Percentiles rank a stretch among this genome's conserved stretches.
phyloP scores from a whole-genome alignment of 2,797 vertebrate species.

The Enteromius fasciolatus region DNA sequence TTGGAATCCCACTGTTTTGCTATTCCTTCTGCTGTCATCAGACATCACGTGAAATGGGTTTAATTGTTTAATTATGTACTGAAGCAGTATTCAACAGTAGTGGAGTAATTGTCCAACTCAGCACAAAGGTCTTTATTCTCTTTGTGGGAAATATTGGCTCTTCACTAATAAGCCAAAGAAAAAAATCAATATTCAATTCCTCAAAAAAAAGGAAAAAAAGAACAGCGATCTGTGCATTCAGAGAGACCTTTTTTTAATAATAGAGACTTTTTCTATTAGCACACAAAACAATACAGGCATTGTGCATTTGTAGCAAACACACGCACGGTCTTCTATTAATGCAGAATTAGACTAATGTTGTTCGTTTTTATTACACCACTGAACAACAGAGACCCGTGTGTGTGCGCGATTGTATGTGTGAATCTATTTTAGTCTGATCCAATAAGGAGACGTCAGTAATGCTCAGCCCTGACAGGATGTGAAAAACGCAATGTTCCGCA shows the following conservation, averaged over 20 bases:
- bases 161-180: conserved; percentile 47
- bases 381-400: conserved; percentile 40
- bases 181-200: conserved; percentile 58
- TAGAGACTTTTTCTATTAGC: conserved; percentile 41
- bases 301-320: conserved; percentile 48
- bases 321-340: conserved; percentile 34
- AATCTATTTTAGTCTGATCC: conserved; percentile 64
- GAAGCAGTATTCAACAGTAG: conserved; percentile 56
- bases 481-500: conserved; percentile 67
- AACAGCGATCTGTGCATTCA: conserved; percentile 31
- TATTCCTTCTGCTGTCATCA: not conserved
- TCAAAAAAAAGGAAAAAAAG: not conserved
- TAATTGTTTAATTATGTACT: conserved; percentile 52
- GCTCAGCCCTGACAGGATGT: conserved; percentile 62
- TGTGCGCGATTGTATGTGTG: conserved; percentile 44
- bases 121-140: conserved; percentile 45
- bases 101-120: conserved; percentile 52
- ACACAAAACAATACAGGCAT: conserved; percentile 47
- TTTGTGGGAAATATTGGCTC: conserved; percentile 34
- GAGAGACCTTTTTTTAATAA: conserved; percentile 42
- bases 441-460: conserved; percentile 69
- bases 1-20: not conserved
- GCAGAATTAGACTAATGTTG: conserved; percentile 65
- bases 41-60: not conserved
- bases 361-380: conserved; percentile 57